These are phyloP conservation scores for Leptinotarsa texana DNA, from an alignment of 1,140 invertebrate genomes.

Conservation along the genomic window DNA sequence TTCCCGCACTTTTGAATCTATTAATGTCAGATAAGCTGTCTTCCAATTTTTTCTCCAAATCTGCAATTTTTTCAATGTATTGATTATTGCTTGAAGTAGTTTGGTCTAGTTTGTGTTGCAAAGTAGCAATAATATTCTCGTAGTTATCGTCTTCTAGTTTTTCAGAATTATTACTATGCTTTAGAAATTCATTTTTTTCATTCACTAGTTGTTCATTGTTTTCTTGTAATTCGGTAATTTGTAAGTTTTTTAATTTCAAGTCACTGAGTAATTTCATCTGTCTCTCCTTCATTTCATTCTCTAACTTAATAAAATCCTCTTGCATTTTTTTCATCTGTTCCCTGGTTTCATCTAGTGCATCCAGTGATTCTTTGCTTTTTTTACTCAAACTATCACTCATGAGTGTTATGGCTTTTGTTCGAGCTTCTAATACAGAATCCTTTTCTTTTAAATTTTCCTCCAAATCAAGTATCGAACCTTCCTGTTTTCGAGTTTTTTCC, in stretches of 20 bases:
- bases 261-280: slow-evolving; percentile 44
- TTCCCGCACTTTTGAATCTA: slow-evolving; percentile 48
- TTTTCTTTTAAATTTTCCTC: slow-evolving; percentile 84
- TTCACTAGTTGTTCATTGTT: slow-evolving; percentile 59
- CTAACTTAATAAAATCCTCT: slow-evolving; percentile 72
- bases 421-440: slow-evolving; percentile 81
- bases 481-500: slow-evolving; percentile 64
- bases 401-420: slow-evolving; percentile 78
- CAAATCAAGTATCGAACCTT: slow-evolving; percentile 69
- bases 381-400: slow-evolving; percentile 75
- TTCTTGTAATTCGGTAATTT: slow-evolving; percentile 58
- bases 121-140: slow-evolving; percentile 54
- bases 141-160: slow-evolving; percentile 40
- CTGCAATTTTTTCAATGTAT: slow-evolving; percentile 45
- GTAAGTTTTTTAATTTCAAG: slow-evolving; percentile 45
- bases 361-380: slow-evolving; percentile 71
- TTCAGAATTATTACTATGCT: slow-evolving; percentile 12
- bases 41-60: slow-evolving; percentile 56
- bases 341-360: slow-evolving; percentile 76
- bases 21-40: slow-evolving; percentile 47
- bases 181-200: slow-evolving; percentile 29
- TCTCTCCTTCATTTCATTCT: slow-evolving; percentile 72
- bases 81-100: slow-evolving; percentile 38
- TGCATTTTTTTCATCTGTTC: slow-evolving; percentile 81
- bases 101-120: slow-evolving; percentile 54